phyloP scores from a whole-genome alignment of 2,797 vertebrate species.

The Cetoscarus ocellatus region DNA sequence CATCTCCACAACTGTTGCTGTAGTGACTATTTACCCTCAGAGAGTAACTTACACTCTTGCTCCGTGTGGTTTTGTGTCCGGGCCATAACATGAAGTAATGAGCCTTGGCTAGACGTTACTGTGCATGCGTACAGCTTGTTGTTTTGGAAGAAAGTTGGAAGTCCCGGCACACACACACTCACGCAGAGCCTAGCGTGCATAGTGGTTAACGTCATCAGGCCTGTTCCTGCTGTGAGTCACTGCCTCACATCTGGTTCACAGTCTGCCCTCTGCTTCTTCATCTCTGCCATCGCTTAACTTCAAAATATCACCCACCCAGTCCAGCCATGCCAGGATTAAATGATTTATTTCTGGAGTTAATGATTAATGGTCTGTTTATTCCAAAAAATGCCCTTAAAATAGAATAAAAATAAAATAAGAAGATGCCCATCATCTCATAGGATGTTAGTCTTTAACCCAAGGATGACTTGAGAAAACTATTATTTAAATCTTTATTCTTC shows the following conservation, averaged over 20 bases:
- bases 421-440: no score
- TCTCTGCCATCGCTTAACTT: conserved; percentile 15
- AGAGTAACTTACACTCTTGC: conserved; percentile 43
- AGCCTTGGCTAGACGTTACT: conserved; percentile 62
- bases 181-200: conserved; percentile 64
- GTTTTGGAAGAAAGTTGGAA: conserved; percentile 76
- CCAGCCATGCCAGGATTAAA: neutral
- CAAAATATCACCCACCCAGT: neutral
- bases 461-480: no score
- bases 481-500: no score
- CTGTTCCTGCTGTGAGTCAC: conserved; percentile 75
- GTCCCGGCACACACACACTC: conserved; percentile 50
- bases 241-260: conserved; percentile 79
- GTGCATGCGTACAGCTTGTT: conserved; percentile 71
- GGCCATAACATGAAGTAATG: conserved; percentile 67
- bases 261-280: conserved; percentile 59
- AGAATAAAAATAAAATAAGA: neutral
- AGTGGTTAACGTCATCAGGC: conserved; percentile 70
- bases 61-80: conserved; percentile 27
- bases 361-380: neutral
- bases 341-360: neutral
- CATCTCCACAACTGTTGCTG: conserved; percentile 13
- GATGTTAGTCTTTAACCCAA: neutral
- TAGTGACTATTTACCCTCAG: conserved; percentile 36
- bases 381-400: neutral